phyloP scores from a whole-genome alignment of 2,113 vertebrate species.

The Oreotrochilus melanogaster region DNA sequence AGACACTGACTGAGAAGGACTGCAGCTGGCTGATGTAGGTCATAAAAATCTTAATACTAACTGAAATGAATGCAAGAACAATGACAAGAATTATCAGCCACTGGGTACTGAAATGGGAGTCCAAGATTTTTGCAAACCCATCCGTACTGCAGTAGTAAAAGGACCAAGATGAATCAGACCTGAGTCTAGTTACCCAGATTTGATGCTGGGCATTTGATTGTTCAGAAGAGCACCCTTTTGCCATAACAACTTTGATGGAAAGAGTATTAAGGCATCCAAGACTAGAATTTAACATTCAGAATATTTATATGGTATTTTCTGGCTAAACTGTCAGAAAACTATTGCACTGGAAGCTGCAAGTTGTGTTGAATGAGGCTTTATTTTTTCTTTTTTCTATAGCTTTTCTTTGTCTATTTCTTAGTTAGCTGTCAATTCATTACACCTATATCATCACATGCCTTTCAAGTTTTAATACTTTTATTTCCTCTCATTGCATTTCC shows the following conservation, averaged over 20 bases:
- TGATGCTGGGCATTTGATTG: neutral
- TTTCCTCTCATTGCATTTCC: constrained; percentile 44
- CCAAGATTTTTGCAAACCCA: neutral
- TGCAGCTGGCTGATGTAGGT: neutral
- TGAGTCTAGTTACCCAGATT: neutral
- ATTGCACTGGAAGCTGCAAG: neutral
- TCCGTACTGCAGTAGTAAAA: neutral
- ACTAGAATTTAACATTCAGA: neutral
- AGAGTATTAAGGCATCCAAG: neutral
- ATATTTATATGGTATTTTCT: neutral
- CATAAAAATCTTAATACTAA: neutral
- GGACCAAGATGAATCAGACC: neutral
- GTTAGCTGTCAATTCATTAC: constrained; percentile 52
- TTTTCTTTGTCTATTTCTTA: constrained; percentile 24
- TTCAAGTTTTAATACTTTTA: constrained; percentile 69
- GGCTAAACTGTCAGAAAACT: neutral
- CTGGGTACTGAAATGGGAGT: neutral
- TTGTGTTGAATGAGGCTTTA: constrained; percentile 17
- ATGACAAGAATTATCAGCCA: neutral
- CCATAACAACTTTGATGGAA: neutral
- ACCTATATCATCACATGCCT: constrained; percentile 65
- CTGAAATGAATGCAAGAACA: neutral
- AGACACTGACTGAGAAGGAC: neutral
- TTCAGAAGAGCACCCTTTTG: neutral
- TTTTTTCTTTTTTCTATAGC: neutral